phyloP scores from a whole-genome alignment of 1,140 invertebrate species.

The Hyphantria cunea region DNA sequence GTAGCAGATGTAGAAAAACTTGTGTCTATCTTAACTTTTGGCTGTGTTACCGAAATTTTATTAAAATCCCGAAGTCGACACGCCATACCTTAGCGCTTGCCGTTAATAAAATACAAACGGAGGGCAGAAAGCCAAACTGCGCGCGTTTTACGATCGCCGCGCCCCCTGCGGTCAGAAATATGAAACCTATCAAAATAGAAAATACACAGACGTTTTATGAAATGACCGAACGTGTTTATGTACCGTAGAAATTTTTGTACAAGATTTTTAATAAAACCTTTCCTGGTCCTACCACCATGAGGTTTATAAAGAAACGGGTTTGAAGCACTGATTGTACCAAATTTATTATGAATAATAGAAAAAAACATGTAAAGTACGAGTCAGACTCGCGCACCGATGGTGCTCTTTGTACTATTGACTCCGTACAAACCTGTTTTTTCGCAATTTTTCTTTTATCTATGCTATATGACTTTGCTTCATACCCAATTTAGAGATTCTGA shows the following conservation, averaged over 20 bases:
- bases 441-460: no score
- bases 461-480: no score
- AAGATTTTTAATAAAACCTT: conserved; percentile 3
- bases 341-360: no score
- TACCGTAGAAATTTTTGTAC: conserved; percentile 26
- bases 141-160: conserved; percentile 37
- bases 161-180: conserved; percentile 51
- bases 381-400: no score
- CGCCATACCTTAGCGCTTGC: conserved; percentile 36
- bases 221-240: conserved; percentile 43
- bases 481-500: no score
- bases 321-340: background rate
- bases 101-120: conserved; percentile 38
- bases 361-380: no score
- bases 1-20: conserved; percentile 20
- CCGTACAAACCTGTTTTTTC: no score
- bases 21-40: conserved; percentile 8
- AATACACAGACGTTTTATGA: conserved; percentile 38
- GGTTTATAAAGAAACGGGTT: background rate
- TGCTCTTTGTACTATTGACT: no score
- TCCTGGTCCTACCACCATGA: background rate
- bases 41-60: conserved; percentile 21
- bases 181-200: conserved; percentile 56
- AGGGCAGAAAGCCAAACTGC: conserved; percentile 48
- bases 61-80: conserved; percentile 36